Percentiles rank a stretch among this genome's conserved stretches.
phyloP scores from a whole-genome alignment of 1,140 invertebrate species.

The Thaumetopoea pityocampa region DNA sequence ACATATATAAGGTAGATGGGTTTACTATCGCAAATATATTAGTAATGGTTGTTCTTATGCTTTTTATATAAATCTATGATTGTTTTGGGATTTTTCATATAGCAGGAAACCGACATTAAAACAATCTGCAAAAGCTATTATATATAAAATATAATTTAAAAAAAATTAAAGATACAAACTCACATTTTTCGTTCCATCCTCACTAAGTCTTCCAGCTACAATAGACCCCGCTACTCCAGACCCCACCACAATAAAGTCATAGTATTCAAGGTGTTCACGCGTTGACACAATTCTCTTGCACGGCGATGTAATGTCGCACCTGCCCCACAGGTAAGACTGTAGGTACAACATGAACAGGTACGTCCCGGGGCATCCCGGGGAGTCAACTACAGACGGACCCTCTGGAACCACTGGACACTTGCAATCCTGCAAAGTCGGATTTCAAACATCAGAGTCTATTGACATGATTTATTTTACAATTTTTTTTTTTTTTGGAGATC shows the following conservation, averaged over 20 bases:
- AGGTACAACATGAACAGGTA: slow-evolving; percentile 88
- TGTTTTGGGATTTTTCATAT: no score
- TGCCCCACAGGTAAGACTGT: slow-evolving; percentile 84
- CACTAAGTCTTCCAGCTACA: slow-evolving; percentile 37
- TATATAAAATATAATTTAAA: no score
- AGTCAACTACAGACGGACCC: slow-evolving; percentile 83
- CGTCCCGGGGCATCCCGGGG: slow-evolving; percentile 79
- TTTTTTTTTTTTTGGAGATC: no score
- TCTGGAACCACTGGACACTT: slow-evolving; percentile 80
- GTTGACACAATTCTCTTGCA: slow-evolving; percentile 26
- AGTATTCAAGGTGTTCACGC: slow-evolving; percentile 10
- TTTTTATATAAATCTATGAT: no score
- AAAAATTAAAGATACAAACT: slow-evolving; percentile 10
- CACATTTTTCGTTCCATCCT: slow-evolving; percentile 29
- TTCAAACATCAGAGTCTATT: no score
- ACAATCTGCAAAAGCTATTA: no score
- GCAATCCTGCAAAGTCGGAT: slow-evolving; percentile 69
- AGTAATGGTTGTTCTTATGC: no score
- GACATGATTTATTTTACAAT: no score
- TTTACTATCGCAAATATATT: no score
- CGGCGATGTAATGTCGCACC: slow-evolving; percentile 79
- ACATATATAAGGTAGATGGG: no score
- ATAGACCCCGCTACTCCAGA: slow-evolving; percentile 40
- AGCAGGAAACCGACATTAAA: no score
- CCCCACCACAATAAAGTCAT: slow-evolving; percentile 48